Base-by-base conservation (phyloP, 2,797 vertebrate genomes). In the Macroramphosus scolopax region DNA sequence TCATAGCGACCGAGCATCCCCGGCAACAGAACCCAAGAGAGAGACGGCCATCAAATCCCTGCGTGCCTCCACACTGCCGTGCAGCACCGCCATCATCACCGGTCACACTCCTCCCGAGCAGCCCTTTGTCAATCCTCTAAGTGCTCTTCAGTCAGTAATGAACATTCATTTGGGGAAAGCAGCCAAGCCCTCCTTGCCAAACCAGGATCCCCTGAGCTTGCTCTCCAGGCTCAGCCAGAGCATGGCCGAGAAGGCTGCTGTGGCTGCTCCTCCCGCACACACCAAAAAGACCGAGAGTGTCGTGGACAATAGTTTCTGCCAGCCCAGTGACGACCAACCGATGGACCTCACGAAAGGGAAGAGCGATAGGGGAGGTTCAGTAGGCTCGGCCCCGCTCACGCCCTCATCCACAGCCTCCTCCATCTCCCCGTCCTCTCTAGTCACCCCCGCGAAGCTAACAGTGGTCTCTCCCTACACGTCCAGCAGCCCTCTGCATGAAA, bases 311-410 rank as follows among this genome's bases (percentile, higher is more conserved):
- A 70, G 79, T 48, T 91, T 94, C 83, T 92, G 91, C 85, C 93
- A 94, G 61, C 88, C 91, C 81, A 91, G 77, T 81, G 93, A 95
- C 67, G 96, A 99, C 90, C 95, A 98, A 84, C 96, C 96, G 55
- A 99, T 98, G 78, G 97, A 99, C 90, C 91, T 99, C 85, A 98
- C 95, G 12, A 98, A 98, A 90, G 94, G 94, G 63, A 98, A 96
- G 90, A 90, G 84, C 63, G 92, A 95, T 78, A 92, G 92, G 88
- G 91, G 89, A 70, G 89, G 92, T 69, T 90, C 92, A 64, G 75
- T 92, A 72, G 89, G 90, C 75, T 92, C 93, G 53, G 90, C 90
- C 70, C 90, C 95, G 59, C 85, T 94, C 82, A 94, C 93, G 31
- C 92, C 94, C 56, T 91, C 92, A 58, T 92, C 94, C 71, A 89